Evolutionary conservation across 2,888 invertebrate species (phyloP).

Genomic region (Drosophila hamatofila): DNA sequence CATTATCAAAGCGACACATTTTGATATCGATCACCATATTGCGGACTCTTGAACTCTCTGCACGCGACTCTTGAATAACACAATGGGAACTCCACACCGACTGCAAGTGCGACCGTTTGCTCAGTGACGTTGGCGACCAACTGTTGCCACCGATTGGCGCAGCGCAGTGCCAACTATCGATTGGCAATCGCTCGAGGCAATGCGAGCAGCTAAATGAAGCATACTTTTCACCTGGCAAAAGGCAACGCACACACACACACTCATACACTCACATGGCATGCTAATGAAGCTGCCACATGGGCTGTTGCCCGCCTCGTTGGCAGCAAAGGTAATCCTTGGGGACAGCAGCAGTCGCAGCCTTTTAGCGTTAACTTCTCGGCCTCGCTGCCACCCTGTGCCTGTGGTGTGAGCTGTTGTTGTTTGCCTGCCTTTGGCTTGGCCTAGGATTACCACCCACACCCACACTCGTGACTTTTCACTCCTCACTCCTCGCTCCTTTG

Average conservation of each 20-base stretch:
- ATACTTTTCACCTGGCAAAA: conserved; percentile 64
- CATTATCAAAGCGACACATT: conserved; percentile 87
- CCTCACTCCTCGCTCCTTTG: conserved; percentile 13
- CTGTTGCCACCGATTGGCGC: conserved; percentile 60
- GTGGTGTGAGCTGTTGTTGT: conserved; percentile 30
- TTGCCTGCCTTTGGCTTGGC: conserved; percentile 1
- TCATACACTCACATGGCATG: conserved; percentile 40
- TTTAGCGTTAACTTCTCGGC: conserved; percentile 47
- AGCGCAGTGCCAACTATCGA: conserved; percentile 38
- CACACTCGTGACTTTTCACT: background rate
- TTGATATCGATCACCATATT: conserved; percentile 90
- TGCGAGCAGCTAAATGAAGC: conserved; percentile 57
- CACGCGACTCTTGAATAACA: conserved; percentile 3
- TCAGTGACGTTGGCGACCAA: conserved; percentile 65
- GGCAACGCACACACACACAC: conserved; percentile 9
- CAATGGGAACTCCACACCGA: background rate
- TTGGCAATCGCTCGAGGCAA: conserved; percentile 34
- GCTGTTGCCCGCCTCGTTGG: conserved; percentile 12
- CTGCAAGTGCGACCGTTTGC: conserved; percentile 40
- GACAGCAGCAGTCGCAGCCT: conserved; percentile 72
- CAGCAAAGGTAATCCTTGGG: conserved; percentile 50
- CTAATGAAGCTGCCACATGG: conserved; percentile 62
- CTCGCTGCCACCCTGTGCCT: background rate
- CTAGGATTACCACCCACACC: background rate
- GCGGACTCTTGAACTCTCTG: background rate